Base-by-base conservation (phyloP, 2,888 invertebrate genomes). In the Clivina fossor region DNA sequence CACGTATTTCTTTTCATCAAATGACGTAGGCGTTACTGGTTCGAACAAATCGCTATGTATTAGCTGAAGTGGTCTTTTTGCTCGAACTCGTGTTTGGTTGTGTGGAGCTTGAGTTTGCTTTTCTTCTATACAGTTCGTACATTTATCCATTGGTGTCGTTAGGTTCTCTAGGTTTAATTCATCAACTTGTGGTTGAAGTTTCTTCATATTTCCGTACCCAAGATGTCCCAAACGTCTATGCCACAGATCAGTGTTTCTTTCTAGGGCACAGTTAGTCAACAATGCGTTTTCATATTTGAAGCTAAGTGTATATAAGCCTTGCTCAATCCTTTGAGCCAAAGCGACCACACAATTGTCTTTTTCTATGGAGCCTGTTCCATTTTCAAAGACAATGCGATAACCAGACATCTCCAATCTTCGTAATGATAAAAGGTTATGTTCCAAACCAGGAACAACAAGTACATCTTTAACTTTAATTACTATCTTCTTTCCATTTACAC, bases 21-120 rank as follows among this genome's bases (percentile, higher is more conserved):
- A 40, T 1, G 65, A 62, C n/a, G 20, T 53, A n/a, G 65, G 64
- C 3, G 20, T 51, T 2, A 66, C 56, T 3, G 63, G 64, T 4
- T 64, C 63, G 26, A 59, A 19, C 1, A 65, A 15, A 47, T 66
- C 66, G 38, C 62, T 64, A 13, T 65, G 65, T 1, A 65, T 30
- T 15, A 63, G 38, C 33, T 63, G 40, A 0, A 63, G 35, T 4
- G 62, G 62, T 7, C 62, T 35, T 19, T 18, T 60, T 16, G 63
- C 51, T 54, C 62, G 49, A 11, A 15, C 24, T 20, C 60, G 40
- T 43, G 49, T n/a, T 37, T 58, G 20, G n/a, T 61, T 51, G 41
- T 58, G 56, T 13, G 55, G 54, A 26, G 28, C 15, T 38, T 56
- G 22, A 13, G 60, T 56, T 28, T 64, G 62, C 20, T 65, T 66